Percentiles rank a stretch among this genome's conserved stretches.
Evolutionary conservation across 37 sponge, comb jelly and placozoan genomes (phyloP).

Genomic region (Ephydatia muelleri): DNA sequence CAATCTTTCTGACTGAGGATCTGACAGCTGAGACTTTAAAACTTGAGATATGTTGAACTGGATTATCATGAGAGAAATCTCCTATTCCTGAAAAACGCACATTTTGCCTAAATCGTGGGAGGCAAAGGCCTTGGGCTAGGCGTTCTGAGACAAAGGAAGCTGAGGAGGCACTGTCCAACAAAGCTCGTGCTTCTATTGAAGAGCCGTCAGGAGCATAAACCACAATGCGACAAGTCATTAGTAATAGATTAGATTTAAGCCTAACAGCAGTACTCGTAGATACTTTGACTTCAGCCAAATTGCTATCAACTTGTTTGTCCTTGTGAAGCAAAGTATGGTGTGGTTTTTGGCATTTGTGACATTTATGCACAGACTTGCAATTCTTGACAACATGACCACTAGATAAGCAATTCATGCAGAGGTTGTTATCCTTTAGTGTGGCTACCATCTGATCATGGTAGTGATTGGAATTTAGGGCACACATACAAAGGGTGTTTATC

Average conservation of each 20-base stretch:
- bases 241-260: constrained; percentile 18
- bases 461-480: constrained; percentile 8
- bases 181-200: constrained; percentile 24
- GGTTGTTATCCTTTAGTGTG: neutral
- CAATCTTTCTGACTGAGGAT: constrained; percentile 21
- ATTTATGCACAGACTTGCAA: constrained; percentile 13
- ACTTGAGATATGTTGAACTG: constrained; percentile 1
- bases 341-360: constrained; percentile 34
- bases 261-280: constrained; percentile 7
- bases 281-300: neutral
- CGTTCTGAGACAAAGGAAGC: constrained; percentile 38
- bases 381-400: constrained; percentile 20
- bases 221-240: constrained; percentile 37
- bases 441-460: constrained; percentile 24
- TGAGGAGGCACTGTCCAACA: constrained; percentile 25
- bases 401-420: constrained; percentile 22
- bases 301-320: neutral
- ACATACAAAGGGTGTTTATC: constrained; percentile 22
- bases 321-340: constrained; percentile 29
- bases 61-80: constrained; percentile 4
- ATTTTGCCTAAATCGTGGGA: constrained; percentile 6
- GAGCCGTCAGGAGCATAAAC: constrained; percentile 20
- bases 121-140: constrained; percentile 16
- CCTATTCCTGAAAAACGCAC: constrained; percentile 29
- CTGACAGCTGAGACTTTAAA: constrained; percentile 8